Base-by-base conservation (phyloP, 2,888 invertebrate species). In the Arctia plantaginis region DNA sequence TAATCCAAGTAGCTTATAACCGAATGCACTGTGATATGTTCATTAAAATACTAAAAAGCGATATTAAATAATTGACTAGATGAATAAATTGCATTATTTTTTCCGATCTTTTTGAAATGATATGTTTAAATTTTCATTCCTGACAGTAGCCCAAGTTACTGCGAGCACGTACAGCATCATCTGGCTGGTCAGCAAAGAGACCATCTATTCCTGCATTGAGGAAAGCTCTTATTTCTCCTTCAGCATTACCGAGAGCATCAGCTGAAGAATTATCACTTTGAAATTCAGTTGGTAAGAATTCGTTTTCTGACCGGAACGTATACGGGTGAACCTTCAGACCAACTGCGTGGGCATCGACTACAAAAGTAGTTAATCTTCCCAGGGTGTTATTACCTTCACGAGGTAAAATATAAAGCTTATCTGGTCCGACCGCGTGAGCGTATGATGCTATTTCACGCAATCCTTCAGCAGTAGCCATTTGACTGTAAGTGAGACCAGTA, bases 281-380 rank as follows among this genome's bases (percentile, higher is more conserved):
- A 74, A 90, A 95, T 75, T 95, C 94, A 15, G 84, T 85, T 7
- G 95, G 95, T 1, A 95, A 86, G 78, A 83, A 95, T 0, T 75
- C 55, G 73, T 94, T 94, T 80, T 95, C 95, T 30, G 94, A 91
- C 1, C 95, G 90, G 77, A 95, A 95, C 0, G 95, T 95, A 78
- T 92, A 95, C 0, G 95, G 94, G 69, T 95, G 95, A 2, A 95
- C 94, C 79, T 94, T 92, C 12, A 95, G 82, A 1, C 93, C 93
- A 33, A 85, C 93, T 0, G 87, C 88, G 75, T 95, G 95, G 51
- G 95, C 94, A 71, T 93, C 89, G 3, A 77, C 74, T 0, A 95
- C 93, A 71, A 93, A 95, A 77, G 77, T 90, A 0, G 95, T 95
- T 0, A 86, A 85, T 33, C 80, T 77, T n/a, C 92, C 93, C 3